Evolutionary conservation across 2,888 invertebrate genomes (phyloP).

Genomic region (Sthenelais limicola): DNA sequence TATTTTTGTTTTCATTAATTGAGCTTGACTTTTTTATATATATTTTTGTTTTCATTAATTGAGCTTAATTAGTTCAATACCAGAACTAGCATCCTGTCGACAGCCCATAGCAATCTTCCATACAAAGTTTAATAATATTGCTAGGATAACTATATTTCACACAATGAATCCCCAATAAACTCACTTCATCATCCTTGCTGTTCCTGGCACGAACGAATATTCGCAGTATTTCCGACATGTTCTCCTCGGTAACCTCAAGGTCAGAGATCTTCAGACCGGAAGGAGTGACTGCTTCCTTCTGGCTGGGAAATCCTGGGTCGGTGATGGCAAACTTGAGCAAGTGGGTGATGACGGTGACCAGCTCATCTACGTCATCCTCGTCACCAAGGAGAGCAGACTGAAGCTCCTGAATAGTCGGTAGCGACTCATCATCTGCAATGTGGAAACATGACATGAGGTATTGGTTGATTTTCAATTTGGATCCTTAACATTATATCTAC

Average conservation of each 20-base stretch:
- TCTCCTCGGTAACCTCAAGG: conserved; percentile 91
- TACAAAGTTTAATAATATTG: too few species aligned
- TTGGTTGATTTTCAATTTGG: too few species aligned
- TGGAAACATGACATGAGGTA: too few species aligned
- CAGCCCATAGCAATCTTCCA: too few species aligned
- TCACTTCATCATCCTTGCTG: conserved; percentile 43
- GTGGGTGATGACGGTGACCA: conserved; percentile 90
- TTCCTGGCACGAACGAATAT: conserved; percentile 89
- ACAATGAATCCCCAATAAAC: too few species aligned
- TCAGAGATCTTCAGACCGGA: conserved; percentile 87
- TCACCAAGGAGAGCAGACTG: conserved; percentile 89
- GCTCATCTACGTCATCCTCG: conserved; percentile 81
- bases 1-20: too few species aligned
- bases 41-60: too few species aligned
- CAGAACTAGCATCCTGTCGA: too few species aligned
- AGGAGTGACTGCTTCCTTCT: conserved; percentile 81
- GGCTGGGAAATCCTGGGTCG: conserved; percentile 80
- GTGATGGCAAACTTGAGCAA: conserved; percentile 92
- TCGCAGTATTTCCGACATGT: conserved; percentile 91
- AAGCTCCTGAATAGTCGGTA: conserved; percentile 87
- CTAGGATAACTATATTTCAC: too few species aligned
- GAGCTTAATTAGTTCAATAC: too few species aligned
- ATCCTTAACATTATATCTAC: too few species aligned
- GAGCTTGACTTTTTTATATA: too few species aligned
- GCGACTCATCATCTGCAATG: conserved; percentile 54